Evolutionary conservation across 2,113 vertebrate genomes (phyloP).

Genomic region (Carassius gibelio): DNA sequence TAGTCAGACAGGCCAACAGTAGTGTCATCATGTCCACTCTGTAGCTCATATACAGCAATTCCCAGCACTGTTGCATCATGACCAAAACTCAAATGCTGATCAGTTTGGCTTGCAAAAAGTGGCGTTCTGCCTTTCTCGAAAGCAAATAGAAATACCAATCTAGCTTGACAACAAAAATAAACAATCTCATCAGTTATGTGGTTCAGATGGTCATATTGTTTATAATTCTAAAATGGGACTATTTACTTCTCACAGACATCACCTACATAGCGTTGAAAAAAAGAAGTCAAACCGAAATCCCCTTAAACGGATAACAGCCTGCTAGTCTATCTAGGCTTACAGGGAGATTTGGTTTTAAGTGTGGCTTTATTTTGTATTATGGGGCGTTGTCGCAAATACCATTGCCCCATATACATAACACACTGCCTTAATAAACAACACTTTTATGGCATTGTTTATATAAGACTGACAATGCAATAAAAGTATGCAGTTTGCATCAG

Average conservation of each 20-base stretch:
- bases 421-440: background rate
- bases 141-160: background rate
- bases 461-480: conserved; percentile 3
- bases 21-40: conserved; percentile 1
- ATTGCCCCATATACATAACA: conserved; percentile 10
- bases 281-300: conserved; percentile 65
- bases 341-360: conserved; percentile 59
- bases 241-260: conserved; percentile 14
- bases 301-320: conserved; percentile 65
- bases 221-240: conserved; percentile 60
- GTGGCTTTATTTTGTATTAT: conserved; percentile 44
- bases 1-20: conserved; percentile 1
- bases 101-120: conserved; percentile 3
- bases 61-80: conserved; percentile 8
- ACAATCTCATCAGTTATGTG: background rate
- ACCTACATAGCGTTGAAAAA: conserved; percentile 56
- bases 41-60: conserved; percentile 24
- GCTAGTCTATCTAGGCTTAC: conserved; percentile 60
- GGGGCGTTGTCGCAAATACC: background rate
- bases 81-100: conserved; percentile 11
- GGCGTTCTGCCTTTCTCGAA: background rate
- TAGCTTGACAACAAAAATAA: background rate
- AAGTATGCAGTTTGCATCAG: background rate
- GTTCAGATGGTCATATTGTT: conserved; percentile 42
- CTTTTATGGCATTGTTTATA: conserved; percentile 24